Evolutionary conservation across 1,140 invertebrate species (phyloP).

Genomic region (Cydia pomonella): DNA sequence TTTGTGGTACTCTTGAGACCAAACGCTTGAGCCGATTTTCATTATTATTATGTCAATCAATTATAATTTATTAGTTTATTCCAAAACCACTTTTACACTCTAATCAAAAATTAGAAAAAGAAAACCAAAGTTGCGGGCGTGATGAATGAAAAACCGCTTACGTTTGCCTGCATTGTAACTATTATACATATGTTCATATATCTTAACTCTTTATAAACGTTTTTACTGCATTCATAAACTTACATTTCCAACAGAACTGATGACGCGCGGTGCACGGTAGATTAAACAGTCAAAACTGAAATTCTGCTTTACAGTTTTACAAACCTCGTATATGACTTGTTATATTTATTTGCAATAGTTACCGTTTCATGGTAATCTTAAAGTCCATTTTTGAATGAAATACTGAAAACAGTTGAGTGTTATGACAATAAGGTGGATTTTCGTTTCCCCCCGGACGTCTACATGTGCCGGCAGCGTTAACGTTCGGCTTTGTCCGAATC

Average conservation of each 20-base stretch:
- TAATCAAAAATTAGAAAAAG: no score
- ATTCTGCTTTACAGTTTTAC: neutral
- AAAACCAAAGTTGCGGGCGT: no score
- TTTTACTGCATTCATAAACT: neutral
- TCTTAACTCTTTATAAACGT: neutral
- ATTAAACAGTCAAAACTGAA: conserved; percentile 29
- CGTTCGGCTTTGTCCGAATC: conserved; percentile 5
- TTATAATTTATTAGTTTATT: no score
- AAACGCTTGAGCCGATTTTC: no score
- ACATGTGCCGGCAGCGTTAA: conserved; percentile 10
- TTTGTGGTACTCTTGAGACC: no score
- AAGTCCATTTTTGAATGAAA: neutral
- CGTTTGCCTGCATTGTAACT: no score
- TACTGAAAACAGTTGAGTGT: neutral
- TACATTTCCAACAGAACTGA: neutral
- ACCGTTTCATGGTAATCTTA: neutral
- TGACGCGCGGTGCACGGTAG: conserved; percentile 11
- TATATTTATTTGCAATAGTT: neutral
- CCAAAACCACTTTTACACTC: no score
- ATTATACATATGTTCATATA: neutral
- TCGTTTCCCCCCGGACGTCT: neutral
- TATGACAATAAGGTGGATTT: neutral
- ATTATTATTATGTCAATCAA: no score
- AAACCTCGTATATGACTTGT: neutral
- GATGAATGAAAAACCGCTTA: neutral